phyloP scores from a whole-genome alignment of 1,140 invertebrate genomes.

The Solen grandis region DNA sequence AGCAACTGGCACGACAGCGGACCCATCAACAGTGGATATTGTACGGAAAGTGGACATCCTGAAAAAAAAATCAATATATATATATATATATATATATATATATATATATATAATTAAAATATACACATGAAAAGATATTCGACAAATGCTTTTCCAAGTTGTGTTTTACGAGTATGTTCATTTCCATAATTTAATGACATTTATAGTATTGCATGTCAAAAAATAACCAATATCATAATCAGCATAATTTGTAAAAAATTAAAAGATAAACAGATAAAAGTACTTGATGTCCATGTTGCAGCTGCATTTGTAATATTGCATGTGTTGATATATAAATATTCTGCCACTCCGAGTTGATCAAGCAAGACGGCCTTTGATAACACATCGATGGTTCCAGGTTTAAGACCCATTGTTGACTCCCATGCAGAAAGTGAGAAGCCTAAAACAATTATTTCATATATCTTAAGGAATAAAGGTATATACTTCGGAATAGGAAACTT shows the following conservation, averaged over 20 bases:
- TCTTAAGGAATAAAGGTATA: no score
- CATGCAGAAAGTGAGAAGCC: slow-evolving; percentile 28
- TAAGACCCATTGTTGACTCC: not conserved
- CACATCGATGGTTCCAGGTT: not conserved
- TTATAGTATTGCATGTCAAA: no score
- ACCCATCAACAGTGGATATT: not conserved
- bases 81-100: no score
- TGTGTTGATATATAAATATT: not conserved
- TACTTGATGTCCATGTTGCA: slow-evolving; percentile 1
- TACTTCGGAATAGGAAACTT: no score
- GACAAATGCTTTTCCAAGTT: no score
- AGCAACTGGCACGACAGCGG: not conserved
- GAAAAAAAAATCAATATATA: slow-evolving; percentile 1
- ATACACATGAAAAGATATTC: no score
- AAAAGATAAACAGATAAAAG: no score
- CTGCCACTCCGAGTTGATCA: slow-evolving; percentile 9
- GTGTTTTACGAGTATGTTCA: no score
- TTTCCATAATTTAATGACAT: no score
- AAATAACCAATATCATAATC: no score
- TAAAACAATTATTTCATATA: slow-evolving; percentile 6
- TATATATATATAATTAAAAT: no score
- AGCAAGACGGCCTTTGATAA: not conserved
- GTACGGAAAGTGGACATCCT: slow-evolving; percentile 25
- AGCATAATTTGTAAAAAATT: no score
- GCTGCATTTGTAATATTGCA: not conserved